These are phyloP conservation scores for Hypocryptadius cinnamomeus DNA, from an alignment of 2,113 vertebrate genomes.

Conservation along the genomic window DNA sequence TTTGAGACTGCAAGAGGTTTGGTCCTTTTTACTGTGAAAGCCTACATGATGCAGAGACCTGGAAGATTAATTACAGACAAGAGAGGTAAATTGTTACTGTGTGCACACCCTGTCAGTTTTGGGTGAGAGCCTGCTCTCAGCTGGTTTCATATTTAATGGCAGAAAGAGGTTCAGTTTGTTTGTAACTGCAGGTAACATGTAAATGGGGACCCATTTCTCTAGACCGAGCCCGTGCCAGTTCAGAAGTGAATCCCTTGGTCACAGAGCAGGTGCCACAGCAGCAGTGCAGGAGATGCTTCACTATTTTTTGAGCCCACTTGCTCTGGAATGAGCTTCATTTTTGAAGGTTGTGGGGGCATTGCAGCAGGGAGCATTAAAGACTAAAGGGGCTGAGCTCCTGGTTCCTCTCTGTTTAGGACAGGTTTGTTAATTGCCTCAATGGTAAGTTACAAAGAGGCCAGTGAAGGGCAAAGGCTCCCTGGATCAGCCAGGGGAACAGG, in stretches of 20 bases:
- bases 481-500: neutral
- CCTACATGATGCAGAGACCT: neutral
- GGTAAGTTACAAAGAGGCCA: neutral
- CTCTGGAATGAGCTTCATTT: neutral
- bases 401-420: neutral
- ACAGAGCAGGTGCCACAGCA: neutral
- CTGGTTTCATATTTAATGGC: neutral
- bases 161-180: neutral
- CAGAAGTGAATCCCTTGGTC: neutral
- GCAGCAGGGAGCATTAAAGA: neutral
- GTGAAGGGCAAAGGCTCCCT: neutral
- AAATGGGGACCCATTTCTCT: neutral
- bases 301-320: neutral
- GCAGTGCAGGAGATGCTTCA: neutral
- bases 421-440: neutral
- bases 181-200: neutral
- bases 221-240: fast-evolving
- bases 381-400: neutral
- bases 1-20: conserved; percentile 9
- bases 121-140: neutral
- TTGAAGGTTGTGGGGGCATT: neutral
- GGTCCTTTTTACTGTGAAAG: neutral
- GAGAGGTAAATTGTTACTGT: neutral
- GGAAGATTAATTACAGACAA: neutral
- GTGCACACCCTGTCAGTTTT: neutral